Percentiles rank a stretch among this genome's conserved stretches.
Evolutionary conservation across 2,113 vertebrate genomes (phyloP).

Genomic region (Gobio gobio): DNA sequence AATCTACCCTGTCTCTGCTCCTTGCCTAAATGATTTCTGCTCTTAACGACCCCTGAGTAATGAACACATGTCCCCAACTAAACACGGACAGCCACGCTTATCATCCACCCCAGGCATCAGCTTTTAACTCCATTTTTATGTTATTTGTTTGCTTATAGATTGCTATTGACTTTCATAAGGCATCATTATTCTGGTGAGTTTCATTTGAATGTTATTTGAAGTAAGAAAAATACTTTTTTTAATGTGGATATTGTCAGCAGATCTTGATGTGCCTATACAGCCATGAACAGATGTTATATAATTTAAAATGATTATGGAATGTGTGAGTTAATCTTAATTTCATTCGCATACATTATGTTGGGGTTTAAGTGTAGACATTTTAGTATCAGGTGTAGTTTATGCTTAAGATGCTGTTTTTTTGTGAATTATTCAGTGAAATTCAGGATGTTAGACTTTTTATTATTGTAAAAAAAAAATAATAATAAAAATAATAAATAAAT

Average conservation of each 20-base stretch:
- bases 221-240: neutral
- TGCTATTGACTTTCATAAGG: neutral
- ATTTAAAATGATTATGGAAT: neutral
- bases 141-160: neutral
- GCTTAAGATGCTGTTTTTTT: neutral
- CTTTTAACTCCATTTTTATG: too few species aligned
- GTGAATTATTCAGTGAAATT: neutral
- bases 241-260: neutral
- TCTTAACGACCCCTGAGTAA: constrained; percentile 24
- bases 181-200: neutral
- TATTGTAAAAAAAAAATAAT: too few species aligned
- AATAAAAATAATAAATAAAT: too few species aligned
- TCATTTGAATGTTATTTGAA: neutral
- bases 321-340: neutral
- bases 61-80: constrained; percentile 1
- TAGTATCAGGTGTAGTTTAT: neutral
- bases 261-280: neutral
- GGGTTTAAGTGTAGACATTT: neutral
- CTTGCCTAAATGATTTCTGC: constrained; percentile 12
- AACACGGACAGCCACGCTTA: neutral
- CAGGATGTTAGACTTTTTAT: neutral
- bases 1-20: constrained; percentile 35
- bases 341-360: neutral
- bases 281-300: neutral
- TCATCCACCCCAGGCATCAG: neutral